phyloP scores from a whole-genome alignment of 1,140 invertebrate species.

The Drosophila ohnishii region DNA sequence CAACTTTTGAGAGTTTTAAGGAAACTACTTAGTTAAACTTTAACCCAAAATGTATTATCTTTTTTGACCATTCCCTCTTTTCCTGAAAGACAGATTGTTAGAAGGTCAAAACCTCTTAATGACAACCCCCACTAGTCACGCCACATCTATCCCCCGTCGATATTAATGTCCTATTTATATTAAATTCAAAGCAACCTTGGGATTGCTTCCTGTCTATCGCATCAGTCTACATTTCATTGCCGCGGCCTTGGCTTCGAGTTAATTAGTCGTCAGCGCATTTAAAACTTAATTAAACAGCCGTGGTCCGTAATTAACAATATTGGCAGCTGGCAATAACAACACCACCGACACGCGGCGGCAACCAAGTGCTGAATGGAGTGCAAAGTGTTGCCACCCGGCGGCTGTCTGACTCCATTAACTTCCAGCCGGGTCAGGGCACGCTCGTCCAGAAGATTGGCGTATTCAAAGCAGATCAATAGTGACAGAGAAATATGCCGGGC shows the following conservation, averaged over 20 bases:
- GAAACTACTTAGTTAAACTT: no score
- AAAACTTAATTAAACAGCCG: slow-evolving; percentile 68
- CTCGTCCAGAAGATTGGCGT: slow-evolving; percentile 32
- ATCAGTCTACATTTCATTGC: slow-evolving; percentile 5
- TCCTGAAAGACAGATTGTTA: background rate
- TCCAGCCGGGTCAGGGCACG: slow-evolving; percentile 13
- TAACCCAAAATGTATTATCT: no score
- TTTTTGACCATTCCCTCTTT: no score
- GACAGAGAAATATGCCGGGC: slow-evolving; percentile 11
- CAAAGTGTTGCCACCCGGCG: slow-evolving; percentile 27
- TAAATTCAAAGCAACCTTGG: slow-evolving; percentile 26
- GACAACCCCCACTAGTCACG: no score
- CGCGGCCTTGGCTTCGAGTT: slow-evolving; percentile 49
- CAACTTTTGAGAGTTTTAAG: no score
- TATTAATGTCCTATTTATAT: slow-evolving; percentile 11
- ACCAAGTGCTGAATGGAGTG: slow-evolving; percentile 25
- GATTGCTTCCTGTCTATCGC: slow-evolving; percentile 4
- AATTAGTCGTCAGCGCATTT: slow-evolving; percentile 61
- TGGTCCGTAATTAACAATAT: slow-evolving; percentile 58
- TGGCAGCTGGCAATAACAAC: slow-evolving; percentile 50
- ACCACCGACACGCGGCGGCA: slow-evolving; percentile 18
- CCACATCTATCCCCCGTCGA: background rate
- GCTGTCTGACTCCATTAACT: slow-evolving; percentile 60
- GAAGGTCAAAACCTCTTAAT: background rate
- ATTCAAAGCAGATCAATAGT: slow-evolving; percentile 50